Conservation (phyloP, 2,797 vertebrate genomes). For the Bradypus variegatus region DNA sequence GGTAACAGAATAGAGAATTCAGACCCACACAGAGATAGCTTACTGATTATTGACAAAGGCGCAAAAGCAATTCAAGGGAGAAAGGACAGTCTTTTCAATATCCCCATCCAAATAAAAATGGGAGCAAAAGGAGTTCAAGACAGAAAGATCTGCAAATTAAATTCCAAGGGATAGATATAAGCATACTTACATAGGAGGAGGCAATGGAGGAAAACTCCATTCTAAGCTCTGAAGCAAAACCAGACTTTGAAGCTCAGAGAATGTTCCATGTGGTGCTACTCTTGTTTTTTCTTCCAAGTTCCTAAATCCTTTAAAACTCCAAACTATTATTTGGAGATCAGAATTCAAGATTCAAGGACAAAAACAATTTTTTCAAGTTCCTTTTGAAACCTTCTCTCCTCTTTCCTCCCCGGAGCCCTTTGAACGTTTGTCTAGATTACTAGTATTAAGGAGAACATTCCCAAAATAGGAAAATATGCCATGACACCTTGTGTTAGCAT, state of each 20-base stretch:
- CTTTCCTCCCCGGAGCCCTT: not conserved
- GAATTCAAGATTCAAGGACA: constrained; percentile 42
- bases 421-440: constrained; percentile 12
- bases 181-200: not conserved
- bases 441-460: constrained; percentile 5
- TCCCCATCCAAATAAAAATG: not conserved
- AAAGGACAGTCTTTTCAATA: not conserved
- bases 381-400: constrained; percentile 26
- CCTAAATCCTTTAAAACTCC: not conserved
- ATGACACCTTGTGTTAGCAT: not conserved
- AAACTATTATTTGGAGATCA: constrained; percentile 16
- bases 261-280: not conserved
- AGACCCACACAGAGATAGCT: not conserved
- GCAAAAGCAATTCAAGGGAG: not conserved
- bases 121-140: not conserved
- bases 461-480: constrained; percentile 27
- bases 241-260: not conserved
- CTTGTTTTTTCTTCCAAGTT: not conserved
- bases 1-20: not conserved
- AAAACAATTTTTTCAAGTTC: constrained; percentile 34
- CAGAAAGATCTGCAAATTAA: not conserved
- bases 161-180: not conserved
- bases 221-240: constrained; percentile 12
- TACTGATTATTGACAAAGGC: not conserved
- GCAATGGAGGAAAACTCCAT: not conserved